Evolutionary conservation across 1,140 invertebrate genomes (phyloP), one percentile per base, ranked within the genome.

Genomic region (Limonius californicus): DNA sequence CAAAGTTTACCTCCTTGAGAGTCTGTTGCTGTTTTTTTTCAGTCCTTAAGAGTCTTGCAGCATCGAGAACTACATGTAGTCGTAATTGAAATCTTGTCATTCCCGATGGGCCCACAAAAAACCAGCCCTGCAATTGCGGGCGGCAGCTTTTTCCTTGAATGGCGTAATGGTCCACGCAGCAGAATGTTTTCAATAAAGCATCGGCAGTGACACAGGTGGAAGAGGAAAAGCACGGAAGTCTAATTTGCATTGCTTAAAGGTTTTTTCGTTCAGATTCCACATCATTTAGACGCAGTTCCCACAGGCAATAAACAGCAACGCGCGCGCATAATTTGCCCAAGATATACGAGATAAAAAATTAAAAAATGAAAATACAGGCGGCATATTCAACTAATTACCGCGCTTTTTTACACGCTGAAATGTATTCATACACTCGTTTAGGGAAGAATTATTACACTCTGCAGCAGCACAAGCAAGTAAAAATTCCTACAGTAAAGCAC

Each of bases 401-500:
- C 16, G 9, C 45, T 50, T 21, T 50, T 21, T 50, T 50, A 27
- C 35, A 39, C n/a, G n/a, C 35, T 39, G 23, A 39, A 39, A 39
- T 19, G 45, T 50, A 21, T 50, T 50, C 45, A 50, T 21, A 21
- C 45, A 50, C 45, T 19, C 45, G 20, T 50, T 50, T 50, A 50
- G 20, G 12, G 14, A 50, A 50, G 16, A 50, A 50, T 50, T 50
- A 50, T 50, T 8, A 9, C 35, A 11, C 8, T 39, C n/a, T 39
- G 11, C 35, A 39, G n/a, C 35, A 27, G 3, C 9, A 27, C 3
- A 3, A 27, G 23, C 23, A 27, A 27, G 23, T 27, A 27, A 27
- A 27, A 27, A 27, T 27, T 27, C 23, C 3, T 27, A 27, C 23
- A 9, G 23, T 4, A 27, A 27, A 27, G 23, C 23, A 27, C 23